Evolutionary conservation across 64 coral and sea anemone genomes (phyloP).

Genomic region (Montipora efflorescens): DNA sequence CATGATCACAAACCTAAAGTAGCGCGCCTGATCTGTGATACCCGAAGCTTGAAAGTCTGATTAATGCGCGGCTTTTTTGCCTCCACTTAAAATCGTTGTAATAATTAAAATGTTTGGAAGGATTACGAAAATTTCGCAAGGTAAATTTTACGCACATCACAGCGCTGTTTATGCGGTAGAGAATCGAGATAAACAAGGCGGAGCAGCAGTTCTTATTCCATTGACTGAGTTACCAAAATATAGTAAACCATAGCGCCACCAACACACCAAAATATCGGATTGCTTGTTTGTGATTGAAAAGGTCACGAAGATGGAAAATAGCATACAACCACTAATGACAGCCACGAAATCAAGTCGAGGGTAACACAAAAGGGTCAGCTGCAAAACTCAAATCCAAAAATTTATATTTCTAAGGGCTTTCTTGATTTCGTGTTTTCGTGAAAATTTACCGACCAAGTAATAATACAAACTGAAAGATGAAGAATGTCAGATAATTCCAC

Average conservation of each 20-base stretch:
- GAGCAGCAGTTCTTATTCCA: slow-evolving; percentile 10
- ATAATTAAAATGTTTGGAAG: slow-evolving; percentile 59
- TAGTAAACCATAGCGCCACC: slow-evolving; percentile 9
- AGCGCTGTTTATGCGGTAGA: background rate
- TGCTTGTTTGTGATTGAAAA: background rate
- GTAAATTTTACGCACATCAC: slow-evolving; percentile 52
- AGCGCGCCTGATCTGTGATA: background rate
- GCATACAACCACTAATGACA: background rate
- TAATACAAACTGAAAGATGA: background rate
- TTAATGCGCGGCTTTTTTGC: slow-evolving; percentile 20
- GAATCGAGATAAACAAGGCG: slow-evolving; percentile 27
- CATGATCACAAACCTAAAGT: background rate
- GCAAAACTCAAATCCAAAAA: background rate
- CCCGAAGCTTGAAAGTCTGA: background rate
- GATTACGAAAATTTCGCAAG: slow-evolving; percentile 55
- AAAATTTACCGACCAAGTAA: background rate
- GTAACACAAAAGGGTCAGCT: background rate
- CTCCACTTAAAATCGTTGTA: slow-evolving; percentile 53
- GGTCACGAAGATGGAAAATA: slow-evolving; percentile 13
- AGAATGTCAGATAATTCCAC: slow-evolving; percentile 41
- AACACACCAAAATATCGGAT: slow-evolving; percentile 28
- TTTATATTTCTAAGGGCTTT: background rate
- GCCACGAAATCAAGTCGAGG: background rate
- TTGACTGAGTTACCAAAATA: slow-evolving; percentile 25
- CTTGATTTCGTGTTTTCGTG: background rate